A percentile compares a stretch with the other conserved stretches of the same genome.
Conservation (phyloP, 2,797 vertebrate species). For the Malacoraja senta region DNA sequence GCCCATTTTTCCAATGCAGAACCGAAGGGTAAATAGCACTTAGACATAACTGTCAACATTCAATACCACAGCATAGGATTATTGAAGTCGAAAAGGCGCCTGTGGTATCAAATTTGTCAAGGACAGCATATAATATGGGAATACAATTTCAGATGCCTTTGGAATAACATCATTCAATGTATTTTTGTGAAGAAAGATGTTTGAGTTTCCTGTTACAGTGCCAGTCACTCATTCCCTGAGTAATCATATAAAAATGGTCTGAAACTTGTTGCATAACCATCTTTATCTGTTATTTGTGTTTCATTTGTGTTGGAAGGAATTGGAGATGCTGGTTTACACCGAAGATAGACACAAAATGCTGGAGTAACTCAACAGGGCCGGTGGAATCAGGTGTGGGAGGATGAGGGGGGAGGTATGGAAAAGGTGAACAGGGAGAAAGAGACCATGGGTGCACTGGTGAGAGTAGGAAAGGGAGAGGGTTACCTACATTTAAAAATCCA, state of each 20-base stretch:
- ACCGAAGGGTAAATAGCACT: neutral
- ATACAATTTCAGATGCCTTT: neutral
- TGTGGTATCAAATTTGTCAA: neutral
- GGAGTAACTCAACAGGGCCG: no score
- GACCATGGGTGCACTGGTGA: no score
- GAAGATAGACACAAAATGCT: no score
- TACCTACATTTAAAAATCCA: no score
- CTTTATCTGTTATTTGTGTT: neutral
- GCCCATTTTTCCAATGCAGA: neutral
- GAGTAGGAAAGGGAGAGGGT: no score
- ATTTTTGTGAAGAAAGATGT: neutral
- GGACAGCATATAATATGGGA: neutral
- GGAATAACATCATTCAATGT: neutral
- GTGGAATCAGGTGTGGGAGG: no score
- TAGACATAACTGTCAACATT: neutral
- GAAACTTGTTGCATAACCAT: neutral
- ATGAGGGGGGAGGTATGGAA: no score
- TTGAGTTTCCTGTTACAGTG: neutral
- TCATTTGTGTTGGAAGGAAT: no score
- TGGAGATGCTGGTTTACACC: no score
- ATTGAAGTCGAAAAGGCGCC: neutral
- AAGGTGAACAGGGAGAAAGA: no score
- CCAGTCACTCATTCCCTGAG: neutral
- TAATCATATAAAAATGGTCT: neutral
- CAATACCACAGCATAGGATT: neutral